These are phyloP conservation scores for Schizotus pectinicornis DNA, from an alignment of 2,888 invertebrate species.

Conservation along the genomic window DNA sequence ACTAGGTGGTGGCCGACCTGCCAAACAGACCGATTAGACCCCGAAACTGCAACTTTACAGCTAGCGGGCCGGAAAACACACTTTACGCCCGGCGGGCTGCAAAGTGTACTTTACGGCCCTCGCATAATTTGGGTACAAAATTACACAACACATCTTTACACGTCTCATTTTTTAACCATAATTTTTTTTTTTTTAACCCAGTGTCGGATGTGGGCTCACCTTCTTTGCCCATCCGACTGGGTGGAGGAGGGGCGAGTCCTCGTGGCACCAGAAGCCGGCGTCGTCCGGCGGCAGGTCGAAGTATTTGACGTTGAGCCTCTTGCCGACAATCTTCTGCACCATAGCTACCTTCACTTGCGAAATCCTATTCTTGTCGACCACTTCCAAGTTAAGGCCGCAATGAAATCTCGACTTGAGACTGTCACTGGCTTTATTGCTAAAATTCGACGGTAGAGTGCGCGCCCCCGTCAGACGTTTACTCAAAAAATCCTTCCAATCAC, in stretches of 20 bases:
- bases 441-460: slow-evolving; percentile 92
- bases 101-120: no score
- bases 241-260: slow-evolving; percentile 92
- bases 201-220: slow-evolving; percentile 43
- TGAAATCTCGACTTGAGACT: slow-evolving; percentile 84
- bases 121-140: no score
- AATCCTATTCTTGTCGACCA: slow-evolving; percentile 94
- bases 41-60: no score
- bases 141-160: no score
- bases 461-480: slow-evolving; percentile 92
- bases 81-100: no score
- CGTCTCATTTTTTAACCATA: no score
- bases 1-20: slow-evolving; percentile 87
- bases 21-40: slow-evolving; percentile 5
- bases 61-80: no score
- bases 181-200: no score
- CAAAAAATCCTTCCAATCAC: slow-evolving; percentile 96
- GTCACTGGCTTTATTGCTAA: slow-evolving; percentile 85
- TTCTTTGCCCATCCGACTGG: slow-evolving; percentile 94
- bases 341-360: slow-evolving; percentile 88
- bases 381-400: slow-evolving; percentile 85
- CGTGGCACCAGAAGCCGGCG: slow-evolving; percentile 96
- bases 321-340: slow-evolving; percentile 89
- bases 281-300: slow-evolving; percentile 81
- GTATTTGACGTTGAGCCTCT: slow-evolving; percentile 89